These are phyloP conservation scores for Aricia artaxerxes DNA, from an alignment of 2,888 invertebrate genomes.

Conservation along the genomic window DNA sequence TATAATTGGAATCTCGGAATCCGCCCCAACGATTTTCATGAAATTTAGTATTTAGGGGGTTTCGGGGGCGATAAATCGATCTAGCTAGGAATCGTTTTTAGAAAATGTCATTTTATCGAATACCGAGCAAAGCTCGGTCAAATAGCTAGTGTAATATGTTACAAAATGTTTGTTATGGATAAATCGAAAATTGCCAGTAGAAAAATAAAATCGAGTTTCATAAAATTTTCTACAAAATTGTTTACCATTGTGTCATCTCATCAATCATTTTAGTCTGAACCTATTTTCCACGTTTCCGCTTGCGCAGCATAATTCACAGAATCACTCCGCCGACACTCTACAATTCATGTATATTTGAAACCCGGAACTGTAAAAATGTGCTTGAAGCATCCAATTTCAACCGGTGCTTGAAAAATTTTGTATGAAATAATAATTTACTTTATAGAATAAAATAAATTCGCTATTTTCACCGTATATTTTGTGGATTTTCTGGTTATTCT, in stretches of 20 bases:
- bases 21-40: too few relatives aligned
- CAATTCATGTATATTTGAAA: not conserved
- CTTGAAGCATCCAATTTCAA: not conserved
- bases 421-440: not conserved
- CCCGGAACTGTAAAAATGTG: slow-evolving; percentile 15
- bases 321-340: not conserved
- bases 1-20: too few relatives aligned
- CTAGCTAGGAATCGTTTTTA: too few relatives aligned
- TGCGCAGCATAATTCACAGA: slow-evolving; percentile 1
- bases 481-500: not conserved
- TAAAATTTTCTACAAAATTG: not conserved
- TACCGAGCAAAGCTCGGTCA: too few relatives aligned
- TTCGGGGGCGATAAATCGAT: too few relatives aligned
- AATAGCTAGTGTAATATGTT: too few relatives aligned
- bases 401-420: not conserved
- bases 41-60: too few relatives aligned
- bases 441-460: not conserved
- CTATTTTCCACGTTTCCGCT: slow-evolving; percentile 14
- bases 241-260: not conserved
- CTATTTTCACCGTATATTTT: not conserved
- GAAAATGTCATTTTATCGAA: too few relatives aligned
- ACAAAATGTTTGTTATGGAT: not conserved
- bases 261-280: not conserved
- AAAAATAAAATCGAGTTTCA: not conserved
- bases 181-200: too few relatives aligned